Conservation (phyloP, 2,888 invertebrate species). For the Dermolepida albohirtum region DNA sequence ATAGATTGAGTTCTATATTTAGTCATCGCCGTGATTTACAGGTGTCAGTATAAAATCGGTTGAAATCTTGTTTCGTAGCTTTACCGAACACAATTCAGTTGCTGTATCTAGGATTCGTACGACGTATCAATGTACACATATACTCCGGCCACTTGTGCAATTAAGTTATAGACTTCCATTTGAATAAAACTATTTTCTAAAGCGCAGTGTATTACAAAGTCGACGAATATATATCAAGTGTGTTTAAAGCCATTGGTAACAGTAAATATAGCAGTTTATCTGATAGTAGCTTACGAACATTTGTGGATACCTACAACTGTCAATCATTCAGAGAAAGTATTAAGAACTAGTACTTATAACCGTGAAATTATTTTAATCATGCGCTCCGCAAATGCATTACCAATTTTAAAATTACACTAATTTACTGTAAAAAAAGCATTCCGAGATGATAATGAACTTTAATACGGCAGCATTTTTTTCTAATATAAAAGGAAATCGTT, state of each 20-base stretch:
- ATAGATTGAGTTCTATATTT: constrained; percentile 22
- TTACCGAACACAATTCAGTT: constrained; percentile 10
- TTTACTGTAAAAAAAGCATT: too few relatives aligned
- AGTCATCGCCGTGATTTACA: constrained; percentile 20
- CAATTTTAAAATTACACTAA: neutral
- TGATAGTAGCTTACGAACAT: constrained; percentile 26
- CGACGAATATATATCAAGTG: constrained; percentile 21
- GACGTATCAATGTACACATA: constrained; percentile 26
- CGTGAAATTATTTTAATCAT: constrained; percentile 32
- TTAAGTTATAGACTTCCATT: constrained; percentile 20
- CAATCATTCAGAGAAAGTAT: constrained; percentile 35
- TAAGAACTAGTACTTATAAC: constrained; percentile 6
- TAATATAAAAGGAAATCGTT: too few relatives aligned
- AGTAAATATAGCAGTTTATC: constrained; percentile 28
- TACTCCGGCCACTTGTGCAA: neutral
- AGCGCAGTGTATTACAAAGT: constrained; percentile 8
- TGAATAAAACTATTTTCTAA: constrained; percentile 28
- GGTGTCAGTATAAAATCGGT: constrained; percentile 12
- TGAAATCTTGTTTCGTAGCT: constrained; percentile 25
- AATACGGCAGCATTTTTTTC: too few relatives aligned
- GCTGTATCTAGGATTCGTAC: constrained; percentile 10
- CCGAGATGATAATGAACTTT: too few relatives aligned
- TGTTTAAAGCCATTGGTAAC: constrained; percentile 12
- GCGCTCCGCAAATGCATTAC: neutral
- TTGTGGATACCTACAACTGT: constrained; percentile 30